Evolutionary conservation across 2,888 invertebrate genomes (phyloP), one percentile per base, ranked within the genome.

Genomic region (Pyrrhosoma nymphula): DNA sequence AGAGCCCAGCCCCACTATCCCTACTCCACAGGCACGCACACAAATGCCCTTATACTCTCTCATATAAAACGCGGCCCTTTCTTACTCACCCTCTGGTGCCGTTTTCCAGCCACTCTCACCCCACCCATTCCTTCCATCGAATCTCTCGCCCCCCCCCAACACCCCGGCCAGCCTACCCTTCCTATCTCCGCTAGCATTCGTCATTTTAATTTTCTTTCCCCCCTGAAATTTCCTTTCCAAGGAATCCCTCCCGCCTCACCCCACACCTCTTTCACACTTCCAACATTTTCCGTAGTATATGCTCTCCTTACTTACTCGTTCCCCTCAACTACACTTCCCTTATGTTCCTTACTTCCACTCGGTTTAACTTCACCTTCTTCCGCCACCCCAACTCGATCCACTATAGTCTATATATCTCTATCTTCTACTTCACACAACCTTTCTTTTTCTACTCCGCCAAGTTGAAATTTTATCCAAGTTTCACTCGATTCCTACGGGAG

Each of bases 181-280:
- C 47, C 93, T 93, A 63, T 93, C n/a, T 75, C 55, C 89, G 26
- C n/a, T 26, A 35, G 30, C 82, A 82, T 82, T 82, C 82, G 82
- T 82, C 82, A 82, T 93, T 93, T 69, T 75, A 75, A 82, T 82
- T 82, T 82, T 82, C 82, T 82, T 82, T 82, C 82, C 82, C 82
- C 35, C 35, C 18, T 30, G 16, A 35, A 30, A 23, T 82, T 82
- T 30, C 82, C 82, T 18, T n/a, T 14, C 75, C 82, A 35, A 23
- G 12, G 35, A 35, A 16, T 30, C 35, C n/a, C 35, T n/a, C 26
- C 23, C 82, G 16, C 16, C 35, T 82, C 82, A 69, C n/a, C 30
- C 82, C 82, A 16, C 26, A 8, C 16, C 35, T 30, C 18, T 82
- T 82, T 60, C 60, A 82, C 82, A 35, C 82, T 82, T 18, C 82